These are phyloP conservation scores for Idaea aversata DNA, from an alignment of 2,888 invertebrate species.

Conservation along the genomic window DNA sequence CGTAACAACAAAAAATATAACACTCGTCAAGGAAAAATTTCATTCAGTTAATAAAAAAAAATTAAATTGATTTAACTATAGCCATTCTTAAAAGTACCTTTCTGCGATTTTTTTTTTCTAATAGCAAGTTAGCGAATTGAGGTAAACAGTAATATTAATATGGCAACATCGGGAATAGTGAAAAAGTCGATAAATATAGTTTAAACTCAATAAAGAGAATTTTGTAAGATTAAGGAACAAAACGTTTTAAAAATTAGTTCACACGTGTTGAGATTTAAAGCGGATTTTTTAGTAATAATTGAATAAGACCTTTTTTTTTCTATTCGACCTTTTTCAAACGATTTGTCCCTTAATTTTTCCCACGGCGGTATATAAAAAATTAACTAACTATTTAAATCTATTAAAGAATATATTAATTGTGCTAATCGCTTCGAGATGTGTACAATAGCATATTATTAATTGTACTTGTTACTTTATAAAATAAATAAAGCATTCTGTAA, in stretches of 20 bases:
- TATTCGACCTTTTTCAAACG: neutral
- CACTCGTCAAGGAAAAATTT: slow-evolving; percentile 11
- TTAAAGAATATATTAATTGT: slow-evolving; percentile 52
- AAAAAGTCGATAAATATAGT: slow-evolving; percentile 21
- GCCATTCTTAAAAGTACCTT: slow-evolving; percentile 25
- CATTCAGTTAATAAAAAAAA: slow-evolving; percentile 14
- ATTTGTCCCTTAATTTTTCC: neutral
- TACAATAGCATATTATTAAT: slow-evolving; percentile 29
- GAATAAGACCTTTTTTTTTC: too few species aligned
- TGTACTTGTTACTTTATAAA: slow-evolving; percentile 63
- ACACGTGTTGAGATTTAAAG: too few species aligned
- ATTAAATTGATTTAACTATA: slow-evolving; percentile 21
- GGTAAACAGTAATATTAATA: slow-evolving; percentile 71
- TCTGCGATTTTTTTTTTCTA: slow-evolving; percentile 22
- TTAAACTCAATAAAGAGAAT: slow-evolving; percentile 31
- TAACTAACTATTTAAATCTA: slow-evolving; percentile 57
- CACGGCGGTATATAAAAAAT: slow-evolving; percentile 30
- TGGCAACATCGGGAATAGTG: slow-evolving; percentile 70
- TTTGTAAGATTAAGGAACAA: slow-evolving; percentile 19
- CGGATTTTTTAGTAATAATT: too few species aligned
- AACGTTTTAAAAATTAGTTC: slow-evolving; percentile 4
- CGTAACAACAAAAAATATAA: slow-evolving; percentile 6
- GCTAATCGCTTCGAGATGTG: slow-evolving; percentile 20
- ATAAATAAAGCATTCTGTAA: slow-evolving; percentile 46
- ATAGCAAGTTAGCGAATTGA: slow-evolving; percentile 53